A percentile compares a stretch with the other conserved stretches of the same genome.
Conservation (phyloP, 1,140 invertebrate genomes). For the Drosophila tristis region DNA sequence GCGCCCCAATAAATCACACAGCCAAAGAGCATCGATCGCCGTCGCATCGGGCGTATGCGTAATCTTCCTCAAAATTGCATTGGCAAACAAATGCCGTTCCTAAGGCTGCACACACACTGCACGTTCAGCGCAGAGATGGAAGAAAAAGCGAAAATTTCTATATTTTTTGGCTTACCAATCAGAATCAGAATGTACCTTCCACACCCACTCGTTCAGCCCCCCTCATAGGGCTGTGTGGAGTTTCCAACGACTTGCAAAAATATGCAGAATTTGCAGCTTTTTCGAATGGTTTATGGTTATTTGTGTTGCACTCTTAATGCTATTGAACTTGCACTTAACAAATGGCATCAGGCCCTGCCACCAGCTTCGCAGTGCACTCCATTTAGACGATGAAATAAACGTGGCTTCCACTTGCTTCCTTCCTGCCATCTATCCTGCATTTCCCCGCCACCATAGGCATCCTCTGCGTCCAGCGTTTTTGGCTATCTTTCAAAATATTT, state of each 20-base stretch:
- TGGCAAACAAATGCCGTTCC: slow-evolving; percentile 49
- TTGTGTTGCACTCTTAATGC: slow-evolving; percentile 82
- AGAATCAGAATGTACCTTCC: background rate
- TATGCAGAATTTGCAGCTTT: slow-evolving; percentile 81
- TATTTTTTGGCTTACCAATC: slow-evolving; percentile 57
- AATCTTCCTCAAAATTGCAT: slow-evolving; percentile 74
- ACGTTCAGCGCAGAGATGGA: slow-evolving; percentile 13
- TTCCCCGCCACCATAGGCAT: background rate
- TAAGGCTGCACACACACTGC: background rate
- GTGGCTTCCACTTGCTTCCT: slow-evolving; percentile 18
- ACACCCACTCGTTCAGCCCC: slow-evolving; percentile 38
- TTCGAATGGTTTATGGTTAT: slow-evolving; percentile 75
- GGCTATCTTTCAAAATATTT: slow-evolving; percentile 77
- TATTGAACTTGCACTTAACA: slow-evolving; percentile 82
- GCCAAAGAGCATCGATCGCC: slow-evolving; percentile 51
- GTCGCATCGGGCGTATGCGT: slow-evolving; percentile 65
- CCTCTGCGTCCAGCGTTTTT: slow-evolving; percentile 40
- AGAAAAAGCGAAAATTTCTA: slow-evolving; percentile 37
- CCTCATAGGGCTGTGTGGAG: slow-evolving; percentile 24
- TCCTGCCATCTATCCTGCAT: slow-evolving; percentile 9
- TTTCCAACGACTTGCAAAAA: slow-evolving; percentile 50
- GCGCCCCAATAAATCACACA: slow-evolving; percentile 74
- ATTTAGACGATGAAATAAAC: slow-evolving; percentile 80
- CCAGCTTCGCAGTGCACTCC: slow-evolving; percentile 43
- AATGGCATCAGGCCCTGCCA: slow-evolving; percentile 61